Conservation (phyloP, 2,113 vertebrate species). For the Catharus fuscescens region DNA sequence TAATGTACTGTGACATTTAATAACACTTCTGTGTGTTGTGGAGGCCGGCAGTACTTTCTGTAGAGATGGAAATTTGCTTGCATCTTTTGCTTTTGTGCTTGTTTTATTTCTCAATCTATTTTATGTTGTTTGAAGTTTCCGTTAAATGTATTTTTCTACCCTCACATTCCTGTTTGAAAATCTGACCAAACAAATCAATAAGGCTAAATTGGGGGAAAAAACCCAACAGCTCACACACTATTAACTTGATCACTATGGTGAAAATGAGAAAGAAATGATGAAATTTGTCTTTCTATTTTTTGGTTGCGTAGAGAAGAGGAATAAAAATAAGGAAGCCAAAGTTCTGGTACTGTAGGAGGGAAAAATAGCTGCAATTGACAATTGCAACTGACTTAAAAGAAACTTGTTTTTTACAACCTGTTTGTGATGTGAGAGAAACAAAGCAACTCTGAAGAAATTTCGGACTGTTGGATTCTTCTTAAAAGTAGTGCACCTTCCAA, state of each 20-base stretch:
- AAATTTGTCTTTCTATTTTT: background rate
- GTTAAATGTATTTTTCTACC: background rate
- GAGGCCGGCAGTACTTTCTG: conserved; percentile 23
- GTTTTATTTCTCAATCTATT: background rate
- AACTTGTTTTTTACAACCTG: background rate
- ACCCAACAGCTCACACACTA: background rate
- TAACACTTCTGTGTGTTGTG: conserved; percentile 27
- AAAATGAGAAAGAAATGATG: background rate
- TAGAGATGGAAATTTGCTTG: conserved; percentile 33
- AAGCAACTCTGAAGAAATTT: background rate
- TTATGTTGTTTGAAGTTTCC: conserved; percentile 34
- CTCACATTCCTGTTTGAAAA: background rate
- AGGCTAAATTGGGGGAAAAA: background rate
- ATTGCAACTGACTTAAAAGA: background rate
- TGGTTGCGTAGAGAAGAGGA: background rate
- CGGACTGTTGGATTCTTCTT: background rate
- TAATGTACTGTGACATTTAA: conserved; percentile 41
- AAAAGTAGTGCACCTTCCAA: background rate
- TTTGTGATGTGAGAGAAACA: background rate
- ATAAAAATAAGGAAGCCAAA: background rate
- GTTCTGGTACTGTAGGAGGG: background rate
- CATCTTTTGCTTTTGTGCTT: conserved; percentile 51
- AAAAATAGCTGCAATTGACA: background rate
- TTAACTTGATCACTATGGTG: background rate
- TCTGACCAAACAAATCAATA: background rate